A percentile compares a stretch with the other conserved stretches of the same genome.
These are phyloP conservation scores for Cettia cetti DNA, from an alignment of 2,113 vertebrate species.

Conservation along the genomic window DNA sequence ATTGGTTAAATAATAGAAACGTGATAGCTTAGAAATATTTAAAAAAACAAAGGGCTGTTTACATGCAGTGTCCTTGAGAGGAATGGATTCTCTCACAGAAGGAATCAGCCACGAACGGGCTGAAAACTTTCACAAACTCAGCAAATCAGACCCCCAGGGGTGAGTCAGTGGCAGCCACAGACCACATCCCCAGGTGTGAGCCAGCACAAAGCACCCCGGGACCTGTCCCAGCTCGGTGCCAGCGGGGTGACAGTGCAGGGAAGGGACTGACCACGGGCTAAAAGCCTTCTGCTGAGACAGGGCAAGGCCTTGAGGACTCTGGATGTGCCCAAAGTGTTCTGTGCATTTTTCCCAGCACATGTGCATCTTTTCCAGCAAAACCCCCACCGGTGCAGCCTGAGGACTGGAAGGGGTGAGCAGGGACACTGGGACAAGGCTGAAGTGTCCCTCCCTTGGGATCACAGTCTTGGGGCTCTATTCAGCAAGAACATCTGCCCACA, in stretches of 20 bases:
- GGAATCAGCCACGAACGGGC: no score
- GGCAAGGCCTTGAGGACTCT: neutral
- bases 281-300: neutral
- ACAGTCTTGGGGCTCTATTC: neutral
- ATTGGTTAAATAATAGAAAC: no score
- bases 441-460: neutral
- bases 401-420: neutral
- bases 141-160: no score
- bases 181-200: neutral
- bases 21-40: no score
- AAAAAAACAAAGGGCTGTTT: no score
- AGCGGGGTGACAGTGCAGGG: neutral
- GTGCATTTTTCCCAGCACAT: neutral
- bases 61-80: no score
- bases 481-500: neutral
- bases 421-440: neutral
- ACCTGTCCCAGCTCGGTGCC: neutral
- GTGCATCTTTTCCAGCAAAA: neutral
- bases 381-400: neutral
- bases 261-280: neutral
- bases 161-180: neutral
- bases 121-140: neutral
- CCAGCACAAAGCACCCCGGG: neutral
- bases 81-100: no score
- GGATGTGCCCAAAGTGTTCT: neutral